Evolutionary conservation across 2,888 invertebrate species (phyloP).

Genomic region (Melinopterus prodromus): DNA sequence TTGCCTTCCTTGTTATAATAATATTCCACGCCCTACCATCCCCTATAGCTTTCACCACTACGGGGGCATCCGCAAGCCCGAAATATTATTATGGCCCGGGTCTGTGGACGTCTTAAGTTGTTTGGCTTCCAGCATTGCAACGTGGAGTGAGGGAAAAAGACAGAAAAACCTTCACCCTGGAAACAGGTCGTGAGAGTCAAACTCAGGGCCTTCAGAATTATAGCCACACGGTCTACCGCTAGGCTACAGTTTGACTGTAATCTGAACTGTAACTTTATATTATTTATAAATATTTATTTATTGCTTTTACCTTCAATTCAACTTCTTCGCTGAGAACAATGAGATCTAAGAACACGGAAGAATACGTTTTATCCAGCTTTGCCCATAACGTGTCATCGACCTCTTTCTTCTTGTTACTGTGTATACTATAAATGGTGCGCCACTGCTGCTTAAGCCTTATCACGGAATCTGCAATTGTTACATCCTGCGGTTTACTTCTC

Average conservation of each 20-base stretch:
- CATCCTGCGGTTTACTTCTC: background rate
- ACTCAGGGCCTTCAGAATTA: too few species aligned
- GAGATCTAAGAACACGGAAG: slow-evolving; percentile 34
- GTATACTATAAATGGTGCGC: slow-evolving; percentile 26
- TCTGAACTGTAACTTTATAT: background rate
- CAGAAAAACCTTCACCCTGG: too few species aligned
- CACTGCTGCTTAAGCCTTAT: slow-evolving; percentile 32
- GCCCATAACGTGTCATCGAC: slow-evolving; percentile 54
- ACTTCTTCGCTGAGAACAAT: slow-evolving; percentile 38
- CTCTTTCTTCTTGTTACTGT: slow-evolving; percentile 25
- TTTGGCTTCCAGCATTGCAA: too few species aligned
- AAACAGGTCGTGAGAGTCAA: too few species aligned
- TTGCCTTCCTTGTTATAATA: too few species aligned
- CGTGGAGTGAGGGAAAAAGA: too few species aligned
- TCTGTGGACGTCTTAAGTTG: too few species aligned
- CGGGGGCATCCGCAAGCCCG: too few species aligned
- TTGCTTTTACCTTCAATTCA: slow-evolving; percentile 30
- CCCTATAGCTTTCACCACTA: too few species aligned
- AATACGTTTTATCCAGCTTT: slow-evolving; percentile 39
- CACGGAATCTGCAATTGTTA: slow-evolving; percentile 23
- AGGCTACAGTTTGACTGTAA: background rate
- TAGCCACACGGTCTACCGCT: background rate
- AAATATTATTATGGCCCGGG: too few species aligned
- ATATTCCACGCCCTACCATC: too few species aligned
- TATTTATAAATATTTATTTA: background rate